phyloP scores from a whole-genome alignment of 64 coral and sea anemone genomes.

The Dendronephthya gigantea region DNA sequence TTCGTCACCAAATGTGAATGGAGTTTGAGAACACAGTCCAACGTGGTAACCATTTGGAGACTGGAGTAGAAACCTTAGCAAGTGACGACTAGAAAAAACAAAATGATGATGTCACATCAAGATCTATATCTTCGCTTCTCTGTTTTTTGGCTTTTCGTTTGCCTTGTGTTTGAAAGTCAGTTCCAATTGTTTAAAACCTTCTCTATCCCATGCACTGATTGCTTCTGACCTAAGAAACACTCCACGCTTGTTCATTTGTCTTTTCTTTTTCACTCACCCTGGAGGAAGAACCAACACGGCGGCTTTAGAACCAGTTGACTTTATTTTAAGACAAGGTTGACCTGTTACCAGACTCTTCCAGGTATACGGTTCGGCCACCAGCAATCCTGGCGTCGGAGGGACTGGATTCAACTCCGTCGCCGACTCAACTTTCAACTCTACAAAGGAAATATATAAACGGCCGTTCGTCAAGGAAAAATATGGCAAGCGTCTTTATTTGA shows the following conservation, averaged over 20 bases:
- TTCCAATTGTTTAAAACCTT: no score
- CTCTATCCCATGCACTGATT: no score
- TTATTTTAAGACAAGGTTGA: conserved; percentile 70
- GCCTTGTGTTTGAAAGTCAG: no score
- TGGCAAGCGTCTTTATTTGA: neutral
- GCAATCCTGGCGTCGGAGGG: conserved; percentile 52
- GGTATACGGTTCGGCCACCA: conserved; percentile 91
- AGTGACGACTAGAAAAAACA: conserved; percentile 50
- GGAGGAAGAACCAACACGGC: conserved; percentile 60
- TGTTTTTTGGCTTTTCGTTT: no score
- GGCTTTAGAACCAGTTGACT: conserved; percentile 59
- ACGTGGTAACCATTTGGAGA: conserved; percentile 84
- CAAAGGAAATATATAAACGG: no score
- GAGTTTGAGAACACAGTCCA: conserved; percentile 82
- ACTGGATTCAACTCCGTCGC: conserved; percentile 51
- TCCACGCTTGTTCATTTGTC: no score
- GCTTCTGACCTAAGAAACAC: no score
- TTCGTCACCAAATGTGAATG: conserved; percentile 86
- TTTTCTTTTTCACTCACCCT: conserved; percentile 21
- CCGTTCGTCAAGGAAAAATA: no score
- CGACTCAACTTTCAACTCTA: conserved; percentile 51
- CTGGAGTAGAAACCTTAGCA: conserved; percentile 77
- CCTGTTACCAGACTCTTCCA: conserved; percentile 99
- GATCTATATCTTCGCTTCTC: no score
- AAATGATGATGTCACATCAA: no score